Evolutionary conservation across 2,888 invertebrate genomes (phyloP).

Genomic region (Mesorhabditis sp.): DNA sequence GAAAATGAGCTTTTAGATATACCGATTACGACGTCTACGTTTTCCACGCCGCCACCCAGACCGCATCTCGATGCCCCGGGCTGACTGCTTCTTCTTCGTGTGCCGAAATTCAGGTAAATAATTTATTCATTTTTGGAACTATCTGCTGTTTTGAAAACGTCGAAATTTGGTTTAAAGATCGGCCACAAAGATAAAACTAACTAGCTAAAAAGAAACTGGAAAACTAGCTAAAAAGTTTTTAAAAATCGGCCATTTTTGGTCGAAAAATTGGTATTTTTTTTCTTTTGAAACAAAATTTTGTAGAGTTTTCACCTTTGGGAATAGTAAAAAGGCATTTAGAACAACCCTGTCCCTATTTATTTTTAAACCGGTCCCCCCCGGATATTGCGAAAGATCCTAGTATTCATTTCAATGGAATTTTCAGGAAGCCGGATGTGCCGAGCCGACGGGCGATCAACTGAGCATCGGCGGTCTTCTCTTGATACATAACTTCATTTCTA

Average conservation of each 20-base stretch:
- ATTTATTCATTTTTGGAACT: background rate
- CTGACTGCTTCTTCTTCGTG: constrained; percentile 25
- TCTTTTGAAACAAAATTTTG: background rate
- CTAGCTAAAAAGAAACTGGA: no score
- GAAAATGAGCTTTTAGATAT: constrained; percentile 11
- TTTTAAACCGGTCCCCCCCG: background rate
- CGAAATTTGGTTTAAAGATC: no score
- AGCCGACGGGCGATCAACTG: constrained; percentile 16
- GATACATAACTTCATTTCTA: constrained; percentile 70
- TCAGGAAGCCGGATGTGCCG: constrained; percentile 13
- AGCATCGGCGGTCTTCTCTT: constrained; percentile 57
- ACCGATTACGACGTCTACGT: constrained; percentile 30
- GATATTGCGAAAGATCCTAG: background rate
- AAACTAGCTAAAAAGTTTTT: no score
- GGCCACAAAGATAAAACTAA: no score
- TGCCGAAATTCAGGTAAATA: constrained; percentile 29
- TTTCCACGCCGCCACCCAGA: constrained; percentile 20
- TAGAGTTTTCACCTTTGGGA: no score
- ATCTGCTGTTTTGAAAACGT: no score
- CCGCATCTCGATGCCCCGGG: constrained; percentile 18
- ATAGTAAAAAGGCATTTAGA: background rate
- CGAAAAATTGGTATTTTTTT: background rate
- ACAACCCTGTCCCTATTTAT: background rate
- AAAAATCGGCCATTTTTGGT: background rate
- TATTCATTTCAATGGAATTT: no score